Base-by-base conservation (phyloP, 2,888 invertebrate genomes). In the Ethmia dodecea region DNA sequence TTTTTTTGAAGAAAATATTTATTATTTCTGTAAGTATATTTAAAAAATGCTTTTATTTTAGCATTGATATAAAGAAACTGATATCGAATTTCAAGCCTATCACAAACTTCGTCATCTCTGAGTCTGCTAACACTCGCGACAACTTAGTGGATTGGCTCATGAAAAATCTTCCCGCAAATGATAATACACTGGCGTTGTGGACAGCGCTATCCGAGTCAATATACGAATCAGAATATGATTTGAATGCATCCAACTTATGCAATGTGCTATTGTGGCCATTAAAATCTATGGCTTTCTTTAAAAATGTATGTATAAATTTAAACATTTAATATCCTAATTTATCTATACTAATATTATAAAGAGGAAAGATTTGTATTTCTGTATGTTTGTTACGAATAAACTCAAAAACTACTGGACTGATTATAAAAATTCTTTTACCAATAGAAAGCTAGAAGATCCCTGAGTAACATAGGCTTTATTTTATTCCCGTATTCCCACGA, bases 221-320 rank as follows among this genome's bases (percentile, higher is more conserved):
- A 4, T 46, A 43, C 37, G 47, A 57, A 40, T 40, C 44, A 1
- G 36, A 52, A 12, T 38, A 37, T 24, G 38, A 51, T 13, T 31
- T 45, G 0, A 47, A 41, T 31, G 16, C 40, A 13, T 36, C 50
- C 8, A 44, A 43, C 20, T 32, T 67, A 28, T 35, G 35, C 12
- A 45, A 50, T 25, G 41, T 70, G 12, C 33, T 83, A 5, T 11
- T 65, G 5, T 79, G 78, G 77, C 84, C 83, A 1, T 46, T 84
- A 14, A 49, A 63, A 32, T 31, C 49, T 11, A 32, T 62, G 18
- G 35, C 52, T 5, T 14, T 31, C 5, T 59, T 70, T 45, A 69
- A 38, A 78, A 76, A 61, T 40, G 71, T 65, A 47, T 14, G 33
- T n/a, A n/a, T n/a, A n/a, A n/a, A n/a, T n/a, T n/a, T n/a, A n/a